A percentile compares a stretch with the other conserved stretches of the same genome.
Conservation (phyloP, 2,888 invertebrate genomes). For the Fragum sueziense region DNA sequence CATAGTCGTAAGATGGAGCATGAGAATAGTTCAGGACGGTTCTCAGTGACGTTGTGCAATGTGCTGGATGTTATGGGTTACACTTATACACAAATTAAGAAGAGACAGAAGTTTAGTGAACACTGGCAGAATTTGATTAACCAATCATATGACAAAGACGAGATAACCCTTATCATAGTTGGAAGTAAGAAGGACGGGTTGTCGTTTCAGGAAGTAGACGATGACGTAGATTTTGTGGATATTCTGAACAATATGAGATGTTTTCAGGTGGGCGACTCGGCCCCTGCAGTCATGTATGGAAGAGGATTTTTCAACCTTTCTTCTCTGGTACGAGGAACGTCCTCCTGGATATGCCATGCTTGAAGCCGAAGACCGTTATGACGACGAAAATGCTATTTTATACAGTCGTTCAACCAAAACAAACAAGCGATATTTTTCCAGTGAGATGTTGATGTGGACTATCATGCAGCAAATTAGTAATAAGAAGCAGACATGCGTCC, state of each 20-base stretch:
- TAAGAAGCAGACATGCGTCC: background rate
- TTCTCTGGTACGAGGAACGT: background rate
- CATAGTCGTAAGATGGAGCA: background rate
- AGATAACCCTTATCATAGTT: background rate
- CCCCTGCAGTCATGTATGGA: background rate
- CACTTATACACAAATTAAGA: background rate
- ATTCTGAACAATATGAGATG: background rate
- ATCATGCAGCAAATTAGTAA: background rate
- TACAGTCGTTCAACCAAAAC: background rate
- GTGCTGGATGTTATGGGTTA: constrained; percentile 4
- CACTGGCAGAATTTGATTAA: background rate
- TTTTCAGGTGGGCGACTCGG: background rate
- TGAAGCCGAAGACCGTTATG: background rate
- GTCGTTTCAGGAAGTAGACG: background rate
- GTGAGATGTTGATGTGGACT: background rate
- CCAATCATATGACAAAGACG: background rate
- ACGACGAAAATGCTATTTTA: background rate
- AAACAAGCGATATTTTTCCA: background rate
- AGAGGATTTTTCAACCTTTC: background rate
- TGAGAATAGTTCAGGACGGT: background rate
- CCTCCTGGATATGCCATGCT: constrained; percentile 3
- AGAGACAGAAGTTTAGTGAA: background rate
- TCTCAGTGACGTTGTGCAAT: background rate
- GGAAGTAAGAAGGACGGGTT: constrained; percentile 13
- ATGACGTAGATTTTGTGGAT: background rate